Conservation (phyloP, 53 echinoderm and acorn worm species). For the Echinometra lucunter region DNA sequence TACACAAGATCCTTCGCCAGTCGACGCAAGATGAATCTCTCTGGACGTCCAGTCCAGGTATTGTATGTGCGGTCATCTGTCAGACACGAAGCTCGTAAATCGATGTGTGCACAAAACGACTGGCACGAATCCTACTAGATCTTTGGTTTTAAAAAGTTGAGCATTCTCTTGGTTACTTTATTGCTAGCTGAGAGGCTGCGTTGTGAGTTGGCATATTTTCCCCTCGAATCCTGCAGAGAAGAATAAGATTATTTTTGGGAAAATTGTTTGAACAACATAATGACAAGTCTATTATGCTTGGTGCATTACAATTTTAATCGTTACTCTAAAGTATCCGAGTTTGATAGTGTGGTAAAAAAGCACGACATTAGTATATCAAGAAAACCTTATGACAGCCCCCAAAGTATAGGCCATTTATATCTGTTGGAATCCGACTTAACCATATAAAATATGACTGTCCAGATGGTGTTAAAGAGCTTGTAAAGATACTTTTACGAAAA, state of each 20-base stretch:
- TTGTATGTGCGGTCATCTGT: not conserved
- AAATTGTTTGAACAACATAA: too few species aligned
- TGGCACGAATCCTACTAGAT: slow-evolving; percentile 29
- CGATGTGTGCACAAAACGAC: slow-evolving; percentile 16
- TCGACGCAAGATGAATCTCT: not conserved
- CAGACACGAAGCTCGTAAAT: not conserved
- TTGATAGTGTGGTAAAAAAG: too few species aligned
- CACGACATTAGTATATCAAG: too few species aligned
- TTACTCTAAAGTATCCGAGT: too few species aligned
- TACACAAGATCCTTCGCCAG: not conserved
- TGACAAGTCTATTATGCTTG: too few species aligned
- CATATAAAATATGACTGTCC: too few species aligned
- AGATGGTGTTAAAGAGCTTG: too few species aligned
- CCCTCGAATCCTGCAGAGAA: slow-evolving; percentile 51
- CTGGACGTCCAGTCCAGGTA: not conserved
- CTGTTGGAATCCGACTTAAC: too few species aligned
- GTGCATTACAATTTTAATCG: too few species aligned
- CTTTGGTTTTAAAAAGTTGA: slow-evolving; percentile 44
- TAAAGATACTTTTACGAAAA: too few species aligned
- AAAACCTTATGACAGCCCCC: too few species aligned
- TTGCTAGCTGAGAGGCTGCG: slow-evolving; percentile 66
- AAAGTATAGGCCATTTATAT: too few species aligned
- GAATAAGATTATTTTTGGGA: not conserved
- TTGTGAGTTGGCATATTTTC: slow-evolving; percentile 37
- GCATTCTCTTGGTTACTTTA: not conserved